Evolutionary conservation across 1,140 invertebrate species (phyloP).

Genomic region (Drosophila lowei): DNA sequence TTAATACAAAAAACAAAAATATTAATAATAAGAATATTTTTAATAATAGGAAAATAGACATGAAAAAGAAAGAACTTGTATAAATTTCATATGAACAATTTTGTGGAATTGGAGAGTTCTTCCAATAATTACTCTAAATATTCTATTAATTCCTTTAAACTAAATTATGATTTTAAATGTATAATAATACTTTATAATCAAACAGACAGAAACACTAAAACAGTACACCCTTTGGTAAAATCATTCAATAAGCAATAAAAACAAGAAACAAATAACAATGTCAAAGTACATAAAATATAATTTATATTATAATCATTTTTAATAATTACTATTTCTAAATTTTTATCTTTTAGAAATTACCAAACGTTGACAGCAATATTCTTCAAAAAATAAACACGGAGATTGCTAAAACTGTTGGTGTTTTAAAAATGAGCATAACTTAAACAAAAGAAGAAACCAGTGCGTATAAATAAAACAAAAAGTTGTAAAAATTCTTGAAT

Average conservation of each 20-base stretch:
- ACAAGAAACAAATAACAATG: too few species aligned
- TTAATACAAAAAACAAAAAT: conserved; percentile 7
- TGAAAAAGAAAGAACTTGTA: conserved; percentile 11
- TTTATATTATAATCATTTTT: not conserved
- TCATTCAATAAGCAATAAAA: too few species aligned
- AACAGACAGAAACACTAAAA: too few species aligned
- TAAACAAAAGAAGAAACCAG: conserved; percentile 27
- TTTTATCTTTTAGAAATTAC: conserved; percentile 28
- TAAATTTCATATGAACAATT: not conserved
- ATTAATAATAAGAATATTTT: conserved; percentile 16
- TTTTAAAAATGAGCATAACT: conserved; percentile 53
- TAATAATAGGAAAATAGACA: not conserved
- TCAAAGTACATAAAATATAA: not conserved
- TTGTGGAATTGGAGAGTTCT: too few species aligned
- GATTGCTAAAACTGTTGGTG: conserved; percentile 1
- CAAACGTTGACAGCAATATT: conserved; percentile 33
- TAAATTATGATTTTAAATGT: too few species aligned
- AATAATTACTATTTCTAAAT: not conserved
- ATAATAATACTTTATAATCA: too few species aligned
- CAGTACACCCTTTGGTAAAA: too few species aligned
- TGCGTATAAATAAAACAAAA: conserved; percentile 28
- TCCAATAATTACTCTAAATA: too few species aligned
- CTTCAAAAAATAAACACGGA: not conserved
- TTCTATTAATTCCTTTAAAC: too few species aligned
- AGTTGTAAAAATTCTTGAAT: conserved; percentile 3